Evolutionary conservation across 1,140 invertebrate genomes (phyloP).

Genomic region (Listronotus bonariensis): DNA sequence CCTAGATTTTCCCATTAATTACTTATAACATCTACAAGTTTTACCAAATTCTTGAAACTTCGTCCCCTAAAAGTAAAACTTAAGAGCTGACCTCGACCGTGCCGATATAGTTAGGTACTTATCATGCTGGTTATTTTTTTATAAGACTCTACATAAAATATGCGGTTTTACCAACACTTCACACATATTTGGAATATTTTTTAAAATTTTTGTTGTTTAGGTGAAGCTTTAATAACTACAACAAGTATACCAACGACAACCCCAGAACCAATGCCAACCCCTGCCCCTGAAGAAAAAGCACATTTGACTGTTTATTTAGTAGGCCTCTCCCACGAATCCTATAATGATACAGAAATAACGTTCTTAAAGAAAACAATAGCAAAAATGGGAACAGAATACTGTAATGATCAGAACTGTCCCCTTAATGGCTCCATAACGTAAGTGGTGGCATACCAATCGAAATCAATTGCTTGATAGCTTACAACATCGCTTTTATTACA

Average conservation of each 20-base stretch:
- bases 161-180: too few species aligned
- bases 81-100: too few species aligned
- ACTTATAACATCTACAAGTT: too few species aligned
- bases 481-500: too few species aligned
- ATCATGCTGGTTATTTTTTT: too few species aligned
- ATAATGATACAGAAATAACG: neutral
- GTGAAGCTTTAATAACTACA: constrained; percentile 25
- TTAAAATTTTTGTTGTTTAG: constrained; percentile 13
- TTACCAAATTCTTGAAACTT: too few species aligned
- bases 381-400: constrained; percentile 31
- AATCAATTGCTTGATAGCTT: too few species aligned
- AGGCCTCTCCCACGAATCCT: constrained; percentile 7
- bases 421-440: constrained; percentile 33
- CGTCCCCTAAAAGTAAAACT: too few species aligned
- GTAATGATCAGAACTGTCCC: constrained; percentile 20
- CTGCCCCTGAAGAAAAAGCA: constrained; percentile 18
- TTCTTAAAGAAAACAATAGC: constrained; percentile 18
- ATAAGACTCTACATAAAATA: too few species aligned
- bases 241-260: constrained; percentile 14
- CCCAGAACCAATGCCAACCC: constrained; percentile 26
- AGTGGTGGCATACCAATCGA: constrained; percentile 4
- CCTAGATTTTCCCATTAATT: too few species aligned
- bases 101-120: too few species aligned
- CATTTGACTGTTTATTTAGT: constrained; percentile 25
- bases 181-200: too few species aligned